Evolutionary conservation across 2,888 invertebrate genomes (phyloP).

Genomic region (Drosophila percnosoma): DNA sequence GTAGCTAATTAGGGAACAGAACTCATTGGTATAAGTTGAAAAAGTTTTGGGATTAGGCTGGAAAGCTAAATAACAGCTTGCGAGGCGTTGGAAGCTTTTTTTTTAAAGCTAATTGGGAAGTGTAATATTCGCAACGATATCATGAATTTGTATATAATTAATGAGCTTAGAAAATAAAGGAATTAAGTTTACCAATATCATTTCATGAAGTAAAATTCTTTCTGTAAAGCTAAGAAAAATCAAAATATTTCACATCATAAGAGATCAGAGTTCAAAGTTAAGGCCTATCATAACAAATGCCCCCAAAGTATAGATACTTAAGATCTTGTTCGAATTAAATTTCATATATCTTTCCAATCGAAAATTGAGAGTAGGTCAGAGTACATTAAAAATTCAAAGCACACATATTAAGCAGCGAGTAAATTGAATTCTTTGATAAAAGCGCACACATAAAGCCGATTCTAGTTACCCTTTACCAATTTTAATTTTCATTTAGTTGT

Average conservation of each 20-base stretch:
- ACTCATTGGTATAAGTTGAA: slow-evolving; percentile 27
- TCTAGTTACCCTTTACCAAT: slow-evolving; percentile 65
- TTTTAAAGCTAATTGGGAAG: slow-evolving; percentile 24
- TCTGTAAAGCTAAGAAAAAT: slow-evolving; percentile 36
- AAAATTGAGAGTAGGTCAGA: slow-evolving; percentile 19
- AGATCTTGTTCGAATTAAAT: neutral
- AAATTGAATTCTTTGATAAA: slow-evolving; percentile 36
- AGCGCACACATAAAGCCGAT: slow-evolving; percentile 75
- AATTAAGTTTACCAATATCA: slow-evolving; percentile 40
- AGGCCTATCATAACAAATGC: slow-evolving; percentile 17
- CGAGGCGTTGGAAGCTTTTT: slow-evolving; percentile 34
- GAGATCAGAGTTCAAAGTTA: slow-evolving; percentile 7
- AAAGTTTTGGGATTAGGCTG: slow-evolving; percentile 11
- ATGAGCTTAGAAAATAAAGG: slow-evolving; percentile 24
- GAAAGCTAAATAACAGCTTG: slow-evolving; percentile 35
- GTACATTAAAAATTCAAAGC: slow-evolving; percentile 63
- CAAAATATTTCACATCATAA: slow-evolving; percentile 25
- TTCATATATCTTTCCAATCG: slow-evolving; percentile 13
- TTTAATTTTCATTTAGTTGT: slow-evolving; percentile 41
- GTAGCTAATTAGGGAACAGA: slow-evolving; percentile 24
- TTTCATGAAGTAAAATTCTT: slow-evolving; percentile 9
- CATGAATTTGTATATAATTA: slow-evolving; percentile 27
- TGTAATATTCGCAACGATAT: slow-evolving; percentile 27
- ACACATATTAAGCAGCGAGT: slow-evolving; percentile 63
- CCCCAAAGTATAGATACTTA: slow-evolving; percentile 1